These are phyloP conservation scores for Pseudochromis fuscus DNA, from an alignment of 2,797 vertebrate species.

Conservation along the genomic window DNA sequence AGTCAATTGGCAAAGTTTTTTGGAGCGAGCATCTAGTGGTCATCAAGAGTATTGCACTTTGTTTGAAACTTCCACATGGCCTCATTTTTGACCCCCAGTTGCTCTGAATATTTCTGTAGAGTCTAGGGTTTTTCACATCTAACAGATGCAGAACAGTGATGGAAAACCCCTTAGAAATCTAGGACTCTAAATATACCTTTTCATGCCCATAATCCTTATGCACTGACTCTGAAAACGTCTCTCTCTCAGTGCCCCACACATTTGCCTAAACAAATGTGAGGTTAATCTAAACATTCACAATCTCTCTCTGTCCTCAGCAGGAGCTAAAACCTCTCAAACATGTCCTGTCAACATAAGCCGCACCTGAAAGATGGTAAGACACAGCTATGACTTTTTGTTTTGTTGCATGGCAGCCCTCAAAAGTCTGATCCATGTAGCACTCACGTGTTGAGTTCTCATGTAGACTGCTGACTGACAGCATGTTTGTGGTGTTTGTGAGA, in stretches of 20 bases:
- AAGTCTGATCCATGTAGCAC: constrained; percentile 11
- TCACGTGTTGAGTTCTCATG: neutral
- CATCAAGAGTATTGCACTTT: too few relatives aligned
- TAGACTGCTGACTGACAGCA: constrained; percentile 1
- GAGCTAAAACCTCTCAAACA: constrained; percentile 79
- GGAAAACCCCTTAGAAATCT: neutral
- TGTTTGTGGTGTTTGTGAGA: constrained; percentile 10
- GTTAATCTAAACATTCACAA: neutral
- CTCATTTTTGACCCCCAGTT: too few relatives aligned
- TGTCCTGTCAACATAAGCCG: constrained; percentile 78
- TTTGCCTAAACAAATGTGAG: constrained; percentile 68
- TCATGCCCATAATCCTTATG: neutral
- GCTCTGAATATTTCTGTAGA: too few relatives aligned
- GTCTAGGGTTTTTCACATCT: too few relatives aligned
- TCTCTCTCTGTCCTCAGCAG: constrained; percentile 76
- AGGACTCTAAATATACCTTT: neutral
- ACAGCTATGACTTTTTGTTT: constrained; percentile 4
- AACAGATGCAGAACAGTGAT: neutral
- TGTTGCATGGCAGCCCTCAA: too few relatives aligned
- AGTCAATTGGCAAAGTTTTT: too few relatives aligned
- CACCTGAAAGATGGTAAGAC: constrained; percentile 83
- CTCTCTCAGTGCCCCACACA: constrained; percentile 19
- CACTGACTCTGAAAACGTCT: neutral
- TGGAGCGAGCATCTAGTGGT: too few relatives aligned
- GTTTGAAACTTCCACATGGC: too few relatives aligned